phyloP scores from a whole-genome alignment of 2,888 invertebrate genomes.

The Halocaridina rubra region DNA sequence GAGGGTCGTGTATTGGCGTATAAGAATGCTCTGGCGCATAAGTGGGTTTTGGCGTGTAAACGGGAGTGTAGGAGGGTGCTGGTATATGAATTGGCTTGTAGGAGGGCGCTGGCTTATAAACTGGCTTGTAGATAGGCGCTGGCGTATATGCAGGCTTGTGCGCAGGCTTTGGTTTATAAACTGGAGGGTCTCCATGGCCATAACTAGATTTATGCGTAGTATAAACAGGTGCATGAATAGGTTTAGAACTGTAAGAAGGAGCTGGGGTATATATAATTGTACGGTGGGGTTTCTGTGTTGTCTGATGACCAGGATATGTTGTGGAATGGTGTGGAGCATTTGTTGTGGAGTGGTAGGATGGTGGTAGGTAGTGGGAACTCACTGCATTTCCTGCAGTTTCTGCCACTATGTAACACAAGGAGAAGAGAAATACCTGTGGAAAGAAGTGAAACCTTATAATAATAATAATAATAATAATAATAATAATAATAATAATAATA shows the following conservation, averaged over 20 bases:
- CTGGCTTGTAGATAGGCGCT: constrained; percentile 10
- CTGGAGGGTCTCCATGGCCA: background rate
- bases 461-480: background rate
- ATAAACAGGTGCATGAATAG: background rate
- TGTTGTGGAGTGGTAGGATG: background rate
- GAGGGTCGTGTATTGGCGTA: no score
- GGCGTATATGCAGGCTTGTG: background rate
- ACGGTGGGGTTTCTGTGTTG: background rate
- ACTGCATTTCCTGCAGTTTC: background rate
- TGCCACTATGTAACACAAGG: background rate
- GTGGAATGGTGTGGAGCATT: background rate
- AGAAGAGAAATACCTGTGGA: background rate
- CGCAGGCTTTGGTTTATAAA: background rate
- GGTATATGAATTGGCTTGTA: background rate
- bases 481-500: background rate
- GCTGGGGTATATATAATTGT: background rate
- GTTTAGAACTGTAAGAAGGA: background rate
- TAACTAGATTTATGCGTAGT: background rate
- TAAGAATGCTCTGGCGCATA: background rate
- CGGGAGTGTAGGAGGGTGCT: background rate
- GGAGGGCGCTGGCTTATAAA: background rate
- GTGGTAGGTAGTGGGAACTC: background rate
- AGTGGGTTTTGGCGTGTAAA: background rate
- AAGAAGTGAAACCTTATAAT: background rate
- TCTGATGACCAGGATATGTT: background rate